Base-by-base conservation (phyloP, 2,888 invertebrate genomes). In the Dolomedes plantarius region DNA sequence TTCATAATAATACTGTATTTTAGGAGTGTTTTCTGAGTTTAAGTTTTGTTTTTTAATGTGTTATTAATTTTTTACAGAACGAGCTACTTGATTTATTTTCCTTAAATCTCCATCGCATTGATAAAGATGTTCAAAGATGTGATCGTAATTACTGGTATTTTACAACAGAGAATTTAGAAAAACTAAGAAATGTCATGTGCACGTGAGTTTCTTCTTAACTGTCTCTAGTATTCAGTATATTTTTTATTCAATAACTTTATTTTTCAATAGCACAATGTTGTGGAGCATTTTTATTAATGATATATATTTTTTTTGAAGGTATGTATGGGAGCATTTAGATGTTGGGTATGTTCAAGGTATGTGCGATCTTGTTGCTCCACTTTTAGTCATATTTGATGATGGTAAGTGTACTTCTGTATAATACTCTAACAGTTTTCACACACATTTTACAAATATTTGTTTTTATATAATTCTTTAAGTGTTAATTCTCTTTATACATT, bases 321-420 rank as follows among this genome's bases (percentile, higher is more conserved):
- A 97, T 91, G 98, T 98, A 1, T 98, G 98, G 97, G 96, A 98
- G 91, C 96, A 98, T 91, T 92, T 98, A 89, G 97, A 98, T 71
- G 94, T 95, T 46, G 98, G 98, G 13, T 98, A 98, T 92, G 96
- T 98, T 94, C 98, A 98, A 92, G 98, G 98, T 90, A 98, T 98
- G 98, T 98, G 98, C 91, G 98, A 98, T 92, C 93, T 98, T 86
- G 96, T 95, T 0, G 98, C 98, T 0, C 98, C 98, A 0, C 92
- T 98, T 0, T 93, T 98, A 27, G 98, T 98, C 19, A 95, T 96
- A 90, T 95, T 97, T 92, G 95, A 96, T 90, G 97, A 98, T 91
- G 93, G 93, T 93, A 89, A 89, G 79, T 32, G 13, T 67, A 36
- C 6, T 36, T 36, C 9, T 9, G n/a, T n/a, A n/a, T n/a, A n/a